Base-by-base conservation (phyloP, 37 sponge, comb jelly and placozoan genomes). In the Tethya wilhelma region DNA sequence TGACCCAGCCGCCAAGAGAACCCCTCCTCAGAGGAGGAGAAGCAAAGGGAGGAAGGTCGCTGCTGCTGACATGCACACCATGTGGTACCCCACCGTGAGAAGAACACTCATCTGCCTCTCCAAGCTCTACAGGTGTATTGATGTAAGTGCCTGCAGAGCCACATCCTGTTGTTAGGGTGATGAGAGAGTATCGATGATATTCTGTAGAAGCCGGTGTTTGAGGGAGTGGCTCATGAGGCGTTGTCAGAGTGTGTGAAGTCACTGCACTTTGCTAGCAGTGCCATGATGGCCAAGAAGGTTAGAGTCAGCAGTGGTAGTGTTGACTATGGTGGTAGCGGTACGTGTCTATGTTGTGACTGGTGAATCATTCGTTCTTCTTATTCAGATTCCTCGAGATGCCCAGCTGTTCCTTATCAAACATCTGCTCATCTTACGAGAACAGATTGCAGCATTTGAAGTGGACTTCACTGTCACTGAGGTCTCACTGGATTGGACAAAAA, bases 11-110 rank as follows among this genome's bases (percentile, higher is more conserved):
- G 56, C 37, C 41, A 60, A 64, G 43, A 40, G 71, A 56, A 44
- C 77, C 40, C n/a, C 64, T 46, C 31, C 49, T 31, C 60, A 57
- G 73, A 66, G 73, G 43, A 37, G 53, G 22, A 57, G 57, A 29
- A 45, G 38, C 17, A 57, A 44, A 45, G 45, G 62, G n/a, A 39
- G 7, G 62, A 43, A 45, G 25, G 23, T 39, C 14, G 90, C 96
- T 22, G 85, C 91, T 36, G 96, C 77, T 5, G 95, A 99, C 72
- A 91, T 95, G 79, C 96, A 96, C 38, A 95, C 86, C 79, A 99
- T 99, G 99, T 99, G 99, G 99, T 99, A 99, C 87, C 99, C 99
- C 33, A 99, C 99, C 12, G 95, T 99, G 20, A 67, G 99, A 58
- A 75, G 99, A 28, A 90, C 95, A 2, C 84, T 99, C 20, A 80